Base-by-base conservation (phyloP, 2,888 invertebrate species). In the Hirtodrosophila duncani region DNA sequence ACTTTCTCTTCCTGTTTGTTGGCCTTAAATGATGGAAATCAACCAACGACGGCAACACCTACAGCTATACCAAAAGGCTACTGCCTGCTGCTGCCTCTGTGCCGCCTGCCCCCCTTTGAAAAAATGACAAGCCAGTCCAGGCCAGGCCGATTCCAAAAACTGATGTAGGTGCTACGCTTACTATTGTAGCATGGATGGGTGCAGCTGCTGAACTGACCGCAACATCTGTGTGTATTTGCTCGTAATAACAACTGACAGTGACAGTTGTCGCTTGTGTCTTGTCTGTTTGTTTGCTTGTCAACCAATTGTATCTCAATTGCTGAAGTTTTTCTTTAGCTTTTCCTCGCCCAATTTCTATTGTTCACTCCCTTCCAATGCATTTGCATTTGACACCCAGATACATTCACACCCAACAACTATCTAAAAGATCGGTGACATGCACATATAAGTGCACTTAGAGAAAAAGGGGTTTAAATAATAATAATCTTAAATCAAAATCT, bases 1-100 rank as follows among this genome's bases (percentile, higher is more conserved):
- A 78, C 77, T 78, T 78, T 78, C 77, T 78, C 81, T 78, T 78
- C 77, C 77, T 78, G 79, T 71, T 79, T 56, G n/a, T n/a, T n/a
- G 67, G 74, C 80, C 68, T 66, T 65, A 67, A 74, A 67, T 67
- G 67, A 63, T 75, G 79, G 62, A 78, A 63, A 77, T 64, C 56
- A 64, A 26, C 23, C 43, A 33, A 33, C 37, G 31, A 44, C 21
- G 44, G 37, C 45, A 42, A 33, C 29, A 34, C 14, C 29, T 11
- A 34, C 48, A 46, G 20, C 39, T 41, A 14, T 46, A 38, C 16
- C 18, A 26, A 23, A 29, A n/a, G n/a, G 18, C 27, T 42, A 42
- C 36, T 37, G 59, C 24, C 24, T 8, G 8, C 8, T 5, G 8
- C 24, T 8, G 5, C 6, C 24, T 50, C 51, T 50, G 60, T 58